These are phyloP conservation scores for Dryomyza anilis DNA, from an alignment of 2,888 invertebrate genomes.

Conservation along the genomic window DNA sequence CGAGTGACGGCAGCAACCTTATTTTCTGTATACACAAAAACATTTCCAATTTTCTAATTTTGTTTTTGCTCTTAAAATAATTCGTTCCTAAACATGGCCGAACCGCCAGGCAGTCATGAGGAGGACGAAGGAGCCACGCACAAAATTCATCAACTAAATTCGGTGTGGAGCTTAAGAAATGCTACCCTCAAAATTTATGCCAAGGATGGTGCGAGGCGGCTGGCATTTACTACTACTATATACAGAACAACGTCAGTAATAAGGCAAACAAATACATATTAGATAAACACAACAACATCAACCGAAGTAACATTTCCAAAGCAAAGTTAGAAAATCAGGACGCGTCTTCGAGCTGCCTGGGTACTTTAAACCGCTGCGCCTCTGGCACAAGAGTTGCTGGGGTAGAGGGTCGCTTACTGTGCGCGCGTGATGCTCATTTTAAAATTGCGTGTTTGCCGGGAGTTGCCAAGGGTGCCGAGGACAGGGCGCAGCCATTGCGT, in stretches of 20 bases:
- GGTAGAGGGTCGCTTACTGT: constrained; percentile 26
- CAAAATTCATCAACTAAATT: constrained; percentile 50
- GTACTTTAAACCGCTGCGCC: no score
- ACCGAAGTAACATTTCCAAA: constrained; percentile 16
- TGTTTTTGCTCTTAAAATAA: no score
- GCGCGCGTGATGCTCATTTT: constrained; percentile 49
- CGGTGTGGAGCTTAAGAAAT: constrained; percentile 41
- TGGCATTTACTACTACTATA: background rate
- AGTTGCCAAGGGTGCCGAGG: constrained; percentile 18
- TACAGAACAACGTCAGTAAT: constrained; percentile 34
- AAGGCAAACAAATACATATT: constrained; percentile 11
- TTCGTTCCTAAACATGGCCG: constrained; percentile 27
- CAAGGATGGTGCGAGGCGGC: background rate
- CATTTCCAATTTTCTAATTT: constrained; percentile 51
- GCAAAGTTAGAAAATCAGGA: constrained; percentile 46
- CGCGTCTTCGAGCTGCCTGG: constrained; percentile 6
- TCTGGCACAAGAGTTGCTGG: background rate
- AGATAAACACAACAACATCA: constrained; percentile 6
- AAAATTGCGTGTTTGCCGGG: constrained; percentile 50
- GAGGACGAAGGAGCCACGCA: background rate
- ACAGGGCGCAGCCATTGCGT: constrained; percentile 27
- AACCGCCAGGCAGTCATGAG: background rate
- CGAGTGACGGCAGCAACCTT: background rate
- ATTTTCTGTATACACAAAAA: constrained; percentile 44
- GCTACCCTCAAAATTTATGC: constrained; percentile 7